phyloP scores from a whole-genome alignment of 37 sponge, comb jelly and placozoan species.

The Dysidea cf. avara region DNA sequence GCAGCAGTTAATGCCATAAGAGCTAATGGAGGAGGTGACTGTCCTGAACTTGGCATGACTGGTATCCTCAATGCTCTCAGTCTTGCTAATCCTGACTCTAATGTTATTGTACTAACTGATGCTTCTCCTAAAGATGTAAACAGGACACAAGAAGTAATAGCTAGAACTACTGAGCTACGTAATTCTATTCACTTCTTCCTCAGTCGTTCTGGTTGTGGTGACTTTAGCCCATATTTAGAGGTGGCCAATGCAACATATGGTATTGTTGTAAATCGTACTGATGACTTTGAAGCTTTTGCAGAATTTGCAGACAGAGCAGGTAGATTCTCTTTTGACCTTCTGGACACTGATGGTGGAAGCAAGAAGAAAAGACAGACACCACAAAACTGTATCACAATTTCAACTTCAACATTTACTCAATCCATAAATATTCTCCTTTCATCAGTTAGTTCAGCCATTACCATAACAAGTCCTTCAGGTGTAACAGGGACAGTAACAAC shows the following conservation, averaged over 20 bases:
- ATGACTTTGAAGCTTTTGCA: not conserved
- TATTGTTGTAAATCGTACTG: not conserved
- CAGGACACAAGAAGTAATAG: conserved; percentile 7
- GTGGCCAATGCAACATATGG: conserved; percentile 14
- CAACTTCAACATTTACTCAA: too few species aligned
- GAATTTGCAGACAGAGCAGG: too few species aligned
- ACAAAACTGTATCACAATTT: too few species aligned
- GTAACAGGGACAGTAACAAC: too few species aligned
- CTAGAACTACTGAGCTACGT: not conserved
- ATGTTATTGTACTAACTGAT: conserved; percentile 32
- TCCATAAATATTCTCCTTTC: too few species aligned
- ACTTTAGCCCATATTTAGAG: conserved; percentile 4
- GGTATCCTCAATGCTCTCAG: conserved; percentile 29
- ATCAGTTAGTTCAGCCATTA: too few species aligned
- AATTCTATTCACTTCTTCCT: conserved; percentile 4
- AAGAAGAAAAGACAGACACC: too few species aligned
- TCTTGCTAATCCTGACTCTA: not conserved
- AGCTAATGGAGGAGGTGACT: conserved; percentile 37
- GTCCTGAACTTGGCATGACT: conserved; percentile 30
- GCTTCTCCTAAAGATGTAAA: conserved; percentile 9
- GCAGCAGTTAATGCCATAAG: conserved; percentile 4
- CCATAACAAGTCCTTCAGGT: too few species aligned
- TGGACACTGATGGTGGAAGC: too few species aligned
- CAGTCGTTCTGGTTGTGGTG: conserved; percentile 11
- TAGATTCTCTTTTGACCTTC: too few species aligned